phyloP scores from a whole-genome alignment of 1,140 invertebrate genomes.

The Nasonia giraulti region DNA sequence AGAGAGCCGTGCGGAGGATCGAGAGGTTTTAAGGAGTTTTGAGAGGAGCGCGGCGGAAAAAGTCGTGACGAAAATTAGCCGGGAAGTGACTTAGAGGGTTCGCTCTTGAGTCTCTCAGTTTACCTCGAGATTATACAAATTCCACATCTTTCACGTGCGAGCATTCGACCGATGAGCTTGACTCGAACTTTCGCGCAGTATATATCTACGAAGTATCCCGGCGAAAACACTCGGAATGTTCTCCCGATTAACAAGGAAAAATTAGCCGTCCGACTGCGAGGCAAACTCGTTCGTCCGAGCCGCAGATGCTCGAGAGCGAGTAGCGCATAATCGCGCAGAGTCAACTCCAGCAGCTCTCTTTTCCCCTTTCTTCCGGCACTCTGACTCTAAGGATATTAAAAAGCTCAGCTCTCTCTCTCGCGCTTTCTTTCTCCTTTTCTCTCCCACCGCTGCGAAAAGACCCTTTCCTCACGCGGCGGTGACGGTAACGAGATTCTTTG shows the following conservation, averaged over 20 bases:
- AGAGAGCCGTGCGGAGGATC: neutral
- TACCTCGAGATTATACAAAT: no score
- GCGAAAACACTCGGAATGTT: no score
- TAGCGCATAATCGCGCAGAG: no score
- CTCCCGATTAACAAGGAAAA: no score
- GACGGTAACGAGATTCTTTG: neutral
- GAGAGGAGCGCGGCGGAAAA: neutral
- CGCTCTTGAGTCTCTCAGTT: no score
- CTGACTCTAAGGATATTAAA: constrained; percentile 10
- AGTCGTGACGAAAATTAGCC: neutral
- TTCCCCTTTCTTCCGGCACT: neutral
- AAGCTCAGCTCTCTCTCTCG: neutral
- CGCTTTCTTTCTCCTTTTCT: neutral
- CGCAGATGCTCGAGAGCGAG: no score
- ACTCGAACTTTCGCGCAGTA: no score
- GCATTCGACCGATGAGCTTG: no score
- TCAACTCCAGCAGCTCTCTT: neutral
- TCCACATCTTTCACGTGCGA: neutral
- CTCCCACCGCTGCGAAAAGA: neutral
- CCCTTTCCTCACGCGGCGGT: neutral
- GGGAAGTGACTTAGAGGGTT: no score
- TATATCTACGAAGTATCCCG: no score
- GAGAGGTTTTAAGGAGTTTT: neutral
- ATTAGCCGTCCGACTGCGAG: no score
- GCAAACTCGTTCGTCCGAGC: no score